Conservation (phyloP, 2,888 invertebrate genomes). For the Andrena haemorrhoa region DNA sequence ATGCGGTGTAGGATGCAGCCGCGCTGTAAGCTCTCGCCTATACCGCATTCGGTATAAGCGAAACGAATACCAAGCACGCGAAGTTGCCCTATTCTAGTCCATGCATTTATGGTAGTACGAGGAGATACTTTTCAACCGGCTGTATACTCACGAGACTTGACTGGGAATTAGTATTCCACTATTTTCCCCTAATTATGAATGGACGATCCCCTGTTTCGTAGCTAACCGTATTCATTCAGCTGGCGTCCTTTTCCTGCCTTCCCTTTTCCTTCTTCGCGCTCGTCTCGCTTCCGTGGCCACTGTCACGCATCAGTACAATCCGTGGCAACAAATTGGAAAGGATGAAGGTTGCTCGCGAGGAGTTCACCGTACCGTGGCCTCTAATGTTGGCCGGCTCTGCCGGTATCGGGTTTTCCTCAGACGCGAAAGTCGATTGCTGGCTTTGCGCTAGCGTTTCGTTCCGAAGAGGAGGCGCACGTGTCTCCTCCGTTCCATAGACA, state of each 20-base stretch:
- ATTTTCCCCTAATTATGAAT: background rate
- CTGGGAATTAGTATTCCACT: background rate
- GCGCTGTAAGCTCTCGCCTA: no score
- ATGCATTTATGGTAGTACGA: no score
- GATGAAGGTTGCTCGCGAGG: constrained; percentile 61
- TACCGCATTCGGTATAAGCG: no score
- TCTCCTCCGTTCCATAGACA: no score
- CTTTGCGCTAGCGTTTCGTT: background rate
- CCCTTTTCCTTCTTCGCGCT: constrained; percentile 35
- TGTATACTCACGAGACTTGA: background rate
- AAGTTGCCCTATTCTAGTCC: no score
- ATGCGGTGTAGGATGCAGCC: no score
- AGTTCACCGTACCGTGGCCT: constrained; percentile 72
- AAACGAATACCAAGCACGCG: no score
- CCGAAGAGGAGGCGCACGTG: background rate
- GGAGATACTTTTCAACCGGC: no score
- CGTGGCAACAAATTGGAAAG: constrained; percentile 64
- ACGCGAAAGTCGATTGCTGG: constrained; percentile 33
- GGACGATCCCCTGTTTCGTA: constrained; percentile 7
- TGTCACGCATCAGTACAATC: constrained; percentile 53
- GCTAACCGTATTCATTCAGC: constrained; percentile 42
- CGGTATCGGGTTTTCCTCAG: constrained; percentile 29
- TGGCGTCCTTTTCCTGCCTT: constrained; percentile 1
- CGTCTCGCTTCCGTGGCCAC: constrained; percentile 62
- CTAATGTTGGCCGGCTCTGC: constrained; percentile 31